Conservation (phyloP, 2,113 vertebrate genomes). For the Phaethornis superciliosus region DNA sequence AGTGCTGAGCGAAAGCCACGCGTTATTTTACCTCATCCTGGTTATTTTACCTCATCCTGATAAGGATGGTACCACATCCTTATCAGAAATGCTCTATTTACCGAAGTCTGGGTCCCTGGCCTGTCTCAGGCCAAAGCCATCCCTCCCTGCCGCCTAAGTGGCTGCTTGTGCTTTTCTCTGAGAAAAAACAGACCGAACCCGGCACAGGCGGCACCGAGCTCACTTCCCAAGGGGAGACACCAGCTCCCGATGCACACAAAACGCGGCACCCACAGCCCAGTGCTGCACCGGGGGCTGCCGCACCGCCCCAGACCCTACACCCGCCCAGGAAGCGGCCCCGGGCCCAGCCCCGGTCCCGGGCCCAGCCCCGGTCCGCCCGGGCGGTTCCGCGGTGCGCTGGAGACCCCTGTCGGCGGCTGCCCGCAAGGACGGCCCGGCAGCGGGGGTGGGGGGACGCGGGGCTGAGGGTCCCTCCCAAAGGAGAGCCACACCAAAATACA, state of each 20-base stretch:
- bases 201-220: neutral
- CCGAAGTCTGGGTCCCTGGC: neutral
- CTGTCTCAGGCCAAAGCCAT: neutral
- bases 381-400: constrained; percentile 86
- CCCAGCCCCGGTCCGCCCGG: neutral
- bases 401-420: constrained; percentile 87
- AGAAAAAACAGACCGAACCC: neutral
- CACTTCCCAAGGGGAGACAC: neutral
- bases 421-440: neutral
- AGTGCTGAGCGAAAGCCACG: neutral
- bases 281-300: neutral
- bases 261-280: neutral
- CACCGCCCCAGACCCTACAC: too few species aligned
- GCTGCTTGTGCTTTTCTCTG: neutral
- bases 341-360: neutral
- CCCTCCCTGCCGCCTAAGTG: neutral
- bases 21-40: neutral
- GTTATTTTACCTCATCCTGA: neutral
- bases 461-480: neutral
- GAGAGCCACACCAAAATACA: fast-evolving
- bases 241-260: neutral
- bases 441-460: too few species aligned
- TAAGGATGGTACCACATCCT: too few species aligned
- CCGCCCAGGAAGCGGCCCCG: neutral
- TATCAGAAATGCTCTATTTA: neutral